These are phyloP conservation scores for Resseliella maxima DNA, from an alignment of 2,888 invertebrate genomes.

Conservation along the genomic window DNA sequence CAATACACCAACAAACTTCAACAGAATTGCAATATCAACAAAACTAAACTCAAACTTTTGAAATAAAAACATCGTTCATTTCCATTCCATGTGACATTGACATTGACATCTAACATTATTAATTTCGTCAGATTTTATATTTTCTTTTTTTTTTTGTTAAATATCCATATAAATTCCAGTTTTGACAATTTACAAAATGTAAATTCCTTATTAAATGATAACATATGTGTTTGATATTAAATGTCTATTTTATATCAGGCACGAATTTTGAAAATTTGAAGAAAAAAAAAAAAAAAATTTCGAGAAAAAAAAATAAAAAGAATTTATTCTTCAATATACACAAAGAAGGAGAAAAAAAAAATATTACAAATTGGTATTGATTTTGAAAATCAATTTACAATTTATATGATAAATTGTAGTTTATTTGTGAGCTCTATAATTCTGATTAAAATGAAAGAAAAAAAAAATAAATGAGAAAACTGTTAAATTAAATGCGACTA, in stretches of 20 bases:
- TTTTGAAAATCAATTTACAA: neutral
- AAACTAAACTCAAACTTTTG: neutral
- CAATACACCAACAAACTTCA: slow-evolving; percentile 12
- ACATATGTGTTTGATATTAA: slow-evolving; percentile 23
- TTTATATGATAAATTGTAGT: slow-evolving; percentile 11
- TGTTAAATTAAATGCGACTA: neutral
- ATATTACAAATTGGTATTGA: no score
- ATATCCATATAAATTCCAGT: neutral
- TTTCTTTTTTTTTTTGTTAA: neutral
- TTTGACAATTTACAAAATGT: neutral
- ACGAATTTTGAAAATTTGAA: neutral
- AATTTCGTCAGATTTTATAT: neutral
- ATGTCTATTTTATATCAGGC: slow-evolving; percentile 44
- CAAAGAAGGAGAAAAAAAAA: no score
- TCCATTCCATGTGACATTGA: neutral
- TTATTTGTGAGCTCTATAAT: neutral
- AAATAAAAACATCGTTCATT: neutral
- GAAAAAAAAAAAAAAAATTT: neutral
- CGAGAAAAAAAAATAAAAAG: neutral
- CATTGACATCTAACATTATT: neutral
- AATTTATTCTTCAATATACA: neutral
- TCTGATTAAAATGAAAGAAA: neutral
- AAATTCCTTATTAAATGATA: slow-evolving; percentile 3
- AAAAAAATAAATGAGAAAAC: neutral
- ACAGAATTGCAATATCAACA: slow-evolving; percentile 39